A percentile compares a stretch with the other conserved stretches of the same genome.
phyloP scores from a whole-genome alignment of 2,113 vertebrate genomes.

The Siphamia tubifer region DNA sequence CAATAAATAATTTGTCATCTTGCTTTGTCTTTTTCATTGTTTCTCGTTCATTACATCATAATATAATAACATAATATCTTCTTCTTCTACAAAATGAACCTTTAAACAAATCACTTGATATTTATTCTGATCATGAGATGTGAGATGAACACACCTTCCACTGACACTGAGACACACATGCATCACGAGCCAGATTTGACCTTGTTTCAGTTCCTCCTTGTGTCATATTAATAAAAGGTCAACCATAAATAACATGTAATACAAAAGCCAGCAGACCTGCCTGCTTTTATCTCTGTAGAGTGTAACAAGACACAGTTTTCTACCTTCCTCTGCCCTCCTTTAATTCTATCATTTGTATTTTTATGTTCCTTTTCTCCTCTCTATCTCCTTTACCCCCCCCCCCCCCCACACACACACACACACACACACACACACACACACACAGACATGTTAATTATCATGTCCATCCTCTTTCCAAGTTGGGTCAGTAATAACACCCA shows the following conservation, averaged over 20 bases:
- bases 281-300: constrained; percentile 1
- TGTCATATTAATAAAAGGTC: neutral
- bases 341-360: neutral
- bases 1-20: too few relatives aligned
- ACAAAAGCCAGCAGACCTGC: neutral
- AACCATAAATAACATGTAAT: neutral
- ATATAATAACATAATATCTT: too few relatives aligned
- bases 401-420: too few relatives aligned
- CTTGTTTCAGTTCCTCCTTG: neutral
- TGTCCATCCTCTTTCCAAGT: constrained; percentile 9
- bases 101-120: too few relatives aligned
- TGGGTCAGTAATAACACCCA: constrained; percentile 22
- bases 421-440: too few relatives aligned
- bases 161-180: neutral
- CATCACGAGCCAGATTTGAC: neutral
- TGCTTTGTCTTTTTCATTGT: too few relatives aligned
- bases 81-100: too few relatives aligned
- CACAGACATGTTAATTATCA: constrained; percentile 48
- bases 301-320: neutral
- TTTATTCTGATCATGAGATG: too few relatives aligned
- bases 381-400: neutral
- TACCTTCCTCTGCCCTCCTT: neutral
- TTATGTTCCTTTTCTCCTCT: neutral
- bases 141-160: too few relatives aligned
- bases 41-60: too few relatives aligned